Evolutionary conservation across 2,797 vertebrate species (phyloP), one percentile per base, ranked within the genome.

Genomic region (Darevskia nairensis): DNA sequence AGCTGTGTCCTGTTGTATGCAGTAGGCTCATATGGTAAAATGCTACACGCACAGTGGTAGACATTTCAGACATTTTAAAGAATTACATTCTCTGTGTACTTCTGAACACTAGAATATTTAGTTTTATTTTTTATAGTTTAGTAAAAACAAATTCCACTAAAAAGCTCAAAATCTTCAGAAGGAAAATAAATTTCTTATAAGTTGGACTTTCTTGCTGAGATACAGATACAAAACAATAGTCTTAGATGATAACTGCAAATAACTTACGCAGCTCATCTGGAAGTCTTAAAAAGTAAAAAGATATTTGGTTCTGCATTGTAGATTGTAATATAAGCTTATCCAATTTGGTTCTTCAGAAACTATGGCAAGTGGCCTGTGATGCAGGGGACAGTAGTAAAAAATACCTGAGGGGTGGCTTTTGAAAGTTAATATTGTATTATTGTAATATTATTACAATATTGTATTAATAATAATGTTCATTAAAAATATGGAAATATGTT

Each of bases 1-100:
- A 85, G 83, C 72, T 78, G 50, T 80, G 61, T 78, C 32, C 81
- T 88, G 17, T 46, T 41, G 82, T 10, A 86, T 6, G 88, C 79
- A 87, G 66, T 29, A 64, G 15, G 87, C 19, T 7, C 41, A 87
- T 80, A 59, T 0, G 2, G 23, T 21, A 88, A 82, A 90, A 84
- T 8, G n/a, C 17, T 72, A 44, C 35, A 82, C 55, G 32, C 8
- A 74, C 27, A 15, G 46, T 55, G 50, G 50, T 6, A 64, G 61
- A 64, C 61, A 55, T 55, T 55, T 55, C 50, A 74, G 78, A 85
- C 8, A 21, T 17, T 27, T 86, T 81, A 64, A 86, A n/a, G 41
- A 90, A 74, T 27, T 72, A 13, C 25, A 25, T 84, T 64, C 32
- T 87, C 8, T 61, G 59, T 44, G 39, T 23, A 81, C 35, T 61